Evolutionary conservation across 1,140 invertebrate species (phyloP), one percentile per base, ranked within the genome.

Genomic region (Ceratitis capitata): DNA sequence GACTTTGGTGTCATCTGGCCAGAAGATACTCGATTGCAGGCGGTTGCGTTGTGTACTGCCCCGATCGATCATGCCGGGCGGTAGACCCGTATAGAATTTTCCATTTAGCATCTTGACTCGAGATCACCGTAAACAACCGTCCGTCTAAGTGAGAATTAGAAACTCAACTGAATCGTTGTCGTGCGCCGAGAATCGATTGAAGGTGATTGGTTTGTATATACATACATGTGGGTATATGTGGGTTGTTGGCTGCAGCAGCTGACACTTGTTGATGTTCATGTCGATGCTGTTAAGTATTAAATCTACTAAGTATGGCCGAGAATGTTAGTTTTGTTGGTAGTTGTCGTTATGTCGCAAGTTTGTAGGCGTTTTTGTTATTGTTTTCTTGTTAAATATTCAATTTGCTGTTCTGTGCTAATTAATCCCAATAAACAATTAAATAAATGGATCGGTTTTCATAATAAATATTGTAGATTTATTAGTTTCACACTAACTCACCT

Each of bases 71-170:
- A 91, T 91, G 39, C 90, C 88, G 83, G 90, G 90, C 85, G 90
- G 90, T 87, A 91, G 86, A 19, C 90, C 90, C 45, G 89, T 90
- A 74, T 89, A 91, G 86, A 91, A 91, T 58, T 91, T 91, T 32
- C 90, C 90, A 51, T 91, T 91, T 69, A 91, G 82, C 90, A 91
- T 91, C 82, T 82, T 84, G 53, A 45, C 35, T 45, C 45, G 51
- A 78, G 23, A 26, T 45, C 39, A 45, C 39, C n/a, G 32, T 14
- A 78, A 78, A 26, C 69, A n/a, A 78, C 69, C 69, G 69, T 78
- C 69, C 69, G 69, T 78, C 69, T 26, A 45, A n/a, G 69, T 39
- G 16, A 78, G 69, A 78, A 42, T 74, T 29, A 26, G n/a, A 56
- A 85, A 51, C 85, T 86, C 83, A 82, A 85, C 82, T 85, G 47